Conservation (phyloP, 2,113 vertebrate species). For the Lagopus leucura region DNA sequence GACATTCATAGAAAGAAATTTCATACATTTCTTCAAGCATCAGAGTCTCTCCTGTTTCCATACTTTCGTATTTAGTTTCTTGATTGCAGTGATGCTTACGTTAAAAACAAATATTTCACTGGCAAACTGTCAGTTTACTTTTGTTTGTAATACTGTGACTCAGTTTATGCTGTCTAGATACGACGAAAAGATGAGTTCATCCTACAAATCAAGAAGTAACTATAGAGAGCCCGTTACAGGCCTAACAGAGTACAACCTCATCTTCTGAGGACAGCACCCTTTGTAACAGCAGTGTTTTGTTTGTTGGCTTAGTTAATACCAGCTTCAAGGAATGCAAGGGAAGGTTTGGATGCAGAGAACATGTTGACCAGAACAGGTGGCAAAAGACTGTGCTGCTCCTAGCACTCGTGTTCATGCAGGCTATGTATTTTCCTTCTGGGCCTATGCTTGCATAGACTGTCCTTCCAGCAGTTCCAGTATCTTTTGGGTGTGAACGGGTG, state of each 20-base stretch:
- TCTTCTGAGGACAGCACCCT: background rate
- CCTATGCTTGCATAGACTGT: background rate
- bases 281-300: background rate
- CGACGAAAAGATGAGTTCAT: background rate
- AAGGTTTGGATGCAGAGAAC: background rate
- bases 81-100: background rate
- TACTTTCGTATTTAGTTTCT: background rate
- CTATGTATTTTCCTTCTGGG: background rate
- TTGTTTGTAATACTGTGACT: background rate
- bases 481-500: background rate
- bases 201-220: background rate
- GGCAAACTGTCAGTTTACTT: background rate
- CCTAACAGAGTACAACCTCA: background rate
- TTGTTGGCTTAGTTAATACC: background rate
- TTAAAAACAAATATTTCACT: background rate
- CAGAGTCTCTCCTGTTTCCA: background rate
- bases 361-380: background rate
- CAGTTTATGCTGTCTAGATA: background rate
- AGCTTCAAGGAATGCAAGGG: background rate
- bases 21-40: background rate
- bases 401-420: background rate
- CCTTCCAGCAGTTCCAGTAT: background rate
- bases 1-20: background rate
- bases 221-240: background rate
- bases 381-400: background rate